These are phyloP conservation scores for Babyrousa celebensis DNA, from an alignment of 2,797 vertebrate species.

Conservation along the genomic window DNA sequence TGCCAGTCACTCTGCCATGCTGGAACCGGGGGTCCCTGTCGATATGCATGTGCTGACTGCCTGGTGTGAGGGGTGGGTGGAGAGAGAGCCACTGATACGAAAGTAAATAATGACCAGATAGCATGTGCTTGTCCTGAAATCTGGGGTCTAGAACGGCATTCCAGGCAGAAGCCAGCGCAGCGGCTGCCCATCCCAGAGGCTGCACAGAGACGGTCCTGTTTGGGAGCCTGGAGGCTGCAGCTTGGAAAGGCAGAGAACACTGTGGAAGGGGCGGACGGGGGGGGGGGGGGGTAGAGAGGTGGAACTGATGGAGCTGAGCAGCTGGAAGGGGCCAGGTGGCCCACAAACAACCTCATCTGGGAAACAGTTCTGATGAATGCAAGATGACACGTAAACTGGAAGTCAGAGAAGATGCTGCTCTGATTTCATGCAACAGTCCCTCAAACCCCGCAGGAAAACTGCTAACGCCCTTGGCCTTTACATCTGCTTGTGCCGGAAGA, in stretches of 20 bases:
- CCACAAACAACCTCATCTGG: background rate
- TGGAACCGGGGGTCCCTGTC: background rate
- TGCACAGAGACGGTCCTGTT: rapidly evolving
- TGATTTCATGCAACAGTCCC: rapidly evolving
- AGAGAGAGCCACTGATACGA: background rate
- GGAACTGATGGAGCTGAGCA: background rate
- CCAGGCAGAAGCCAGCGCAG: background rate
- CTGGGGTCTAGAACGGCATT: background rate
- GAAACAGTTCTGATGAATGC: background rate
- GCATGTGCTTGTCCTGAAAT: rapidly evolving
- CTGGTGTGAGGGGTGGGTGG: too few species aligned
- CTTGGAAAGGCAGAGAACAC: rapidly evolving
- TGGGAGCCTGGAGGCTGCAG: background rate
- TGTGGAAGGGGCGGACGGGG: rapidly evolving
- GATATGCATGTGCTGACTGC: rapidly evolving
- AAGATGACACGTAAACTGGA: rapidly evolving
- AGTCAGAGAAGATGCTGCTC: background rate
- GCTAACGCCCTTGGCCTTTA: background rate
- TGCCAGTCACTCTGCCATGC: background rate
- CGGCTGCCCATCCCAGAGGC: background rate
- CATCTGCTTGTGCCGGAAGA: background rate
- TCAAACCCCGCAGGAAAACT: background rate
- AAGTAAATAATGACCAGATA: rapidly evolving
- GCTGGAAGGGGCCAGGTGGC: background rate
- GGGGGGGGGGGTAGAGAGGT: too few species aligned